Percentiles rank a stretch among this genome's conserved stretches.
These are phyloP conservation scores for Hippocampus zosterae DNA, from an alignment of 2,113 vertebrate species.

Conservation along the genomic window DNA sequence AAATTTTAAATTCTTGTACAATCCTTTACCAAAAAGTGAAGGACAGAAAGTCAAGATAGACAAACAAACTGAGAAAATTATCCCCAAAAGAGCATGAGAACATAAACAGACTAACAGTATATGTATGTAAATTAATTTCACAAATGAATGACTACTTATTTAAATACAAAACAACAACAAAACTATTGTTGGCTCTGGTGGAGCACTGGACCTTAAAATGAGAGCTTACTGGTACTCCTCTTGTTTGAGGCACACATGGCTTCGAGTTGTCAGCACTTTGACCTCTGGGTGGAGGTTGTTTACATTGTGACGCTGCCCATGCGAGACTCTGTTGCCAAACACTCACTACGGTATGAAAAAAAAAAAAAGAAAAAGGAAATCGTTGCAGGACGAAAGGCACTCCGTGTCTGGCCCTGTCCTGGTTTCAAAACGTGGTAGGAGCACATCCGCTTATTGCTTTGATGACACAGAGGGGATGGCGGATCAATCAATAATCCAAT, in stretches of 20 bases:
- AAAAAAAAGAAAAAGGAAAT: constrained; percentile 52
- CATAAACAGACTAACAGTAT: background rate
- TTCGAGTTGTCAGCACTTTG: constrained; percentile 20
- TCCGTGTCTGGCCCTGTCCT: constrained; percentile 21
- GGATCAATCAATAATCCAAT: constrained; percentile 54
- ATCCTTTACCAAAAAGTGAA: background rate
- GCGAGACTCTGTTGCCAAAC: constrained; percentile 29
- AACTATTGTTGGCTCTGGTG: background rate
- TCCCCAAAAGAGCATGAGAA: background rate
- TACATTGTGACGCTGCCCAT: constrained; percentile 33
- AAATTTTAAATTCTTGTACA: background rate
- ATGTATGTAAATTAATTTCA: background rate
- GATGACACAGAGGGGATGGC: constrained; percentile 22
- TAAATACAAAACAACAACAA: background rate
- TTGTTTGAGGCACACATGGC: constrained; percentile 7
- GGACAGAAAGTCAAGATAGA: background rate
- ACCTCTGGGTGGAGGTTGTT: constrained; percentile 38
- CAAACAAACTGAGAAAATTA: background rate
- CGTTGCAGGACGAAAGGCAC: constrained; percentile 15
- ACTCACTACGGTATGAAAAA: constrained; percentile 24
- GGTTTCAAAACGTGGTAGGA: constrained; percentile 31
- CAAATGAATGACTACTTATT: background rate
- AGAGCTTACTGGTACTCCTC: constrained; percentile 9
- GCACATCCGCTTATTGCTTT: constrained; percentile 47
- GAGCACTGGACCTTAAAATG: constrained; percentile 5